These are phyloP conservation scores for Corythoichthys haematopterus DNA, from an alignment of 2,113 vertebrate genomes.

Conservation along the genomic window DNA sequence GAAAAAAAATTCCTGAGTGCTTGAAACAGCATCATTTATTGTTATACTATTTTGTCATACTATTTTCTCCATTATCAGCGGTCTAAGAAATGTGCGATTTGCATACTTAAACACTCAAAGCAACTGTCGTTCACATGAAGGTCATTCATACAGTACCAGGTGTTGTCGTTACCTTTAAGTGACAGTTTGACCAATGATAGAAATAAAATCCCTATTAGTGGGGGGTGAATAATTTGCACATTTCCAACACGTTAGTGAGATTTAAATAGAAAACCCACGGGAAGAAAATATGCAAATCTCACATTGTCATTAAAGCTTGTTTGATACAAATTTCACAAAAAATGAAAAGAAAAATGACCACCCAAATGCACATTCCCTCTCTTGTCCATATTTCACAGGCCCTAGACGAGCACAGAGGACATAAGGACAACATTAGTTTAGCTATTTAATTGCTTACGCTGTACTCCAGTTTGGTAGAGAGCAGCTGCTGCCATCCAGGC, in stretches of 20 bases:
- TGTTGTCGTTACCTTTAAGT: not conserved
- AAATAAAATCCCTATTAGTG: not conserved
- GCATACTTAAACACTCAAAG: too few relatives aligned
- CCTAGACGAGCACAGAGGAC: constrained; percentile 38
- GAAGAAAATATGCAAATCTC: constrained; percentile 2
- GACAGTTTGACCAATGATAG: not conserved
- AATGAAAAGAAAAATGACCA: constrained; percentile 14
- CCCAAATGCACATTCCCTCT: constrained; percentile 18
- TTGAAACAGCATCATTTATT: too few relatives aligned
- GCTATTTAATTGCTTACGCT: constrained; percentile 59
- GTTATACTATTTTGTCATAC: not conserved
- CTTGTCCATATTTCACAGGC: constrained; percentile 34
- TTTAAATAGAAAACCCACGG: not conserved
- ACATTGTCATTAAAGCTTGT: constrained; percentile 15
- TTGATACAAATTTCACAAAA: constrained; percentile 5
- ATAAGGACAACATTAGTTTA: constrained; percentile 59
- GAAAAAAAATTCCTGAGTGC: too few relatives aligned
- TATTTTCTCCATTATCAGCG: not conserved
- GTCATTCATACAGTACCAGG: too few relatives aligned
- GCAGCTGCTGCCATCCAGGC: constrained; percentile 55
- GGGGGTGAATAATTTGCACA: not conserved
- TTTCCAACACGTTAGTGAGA: not conserved
- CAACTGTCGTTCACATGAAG: not conserved
- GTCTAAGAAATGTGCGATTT: too few relatives aligned
- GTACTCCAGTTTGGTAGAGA: constrained; percentile 50